Base-by-base conservation (phyloP, 2,797 vertebrate species). In the Acridotheres tristis region DNA sequence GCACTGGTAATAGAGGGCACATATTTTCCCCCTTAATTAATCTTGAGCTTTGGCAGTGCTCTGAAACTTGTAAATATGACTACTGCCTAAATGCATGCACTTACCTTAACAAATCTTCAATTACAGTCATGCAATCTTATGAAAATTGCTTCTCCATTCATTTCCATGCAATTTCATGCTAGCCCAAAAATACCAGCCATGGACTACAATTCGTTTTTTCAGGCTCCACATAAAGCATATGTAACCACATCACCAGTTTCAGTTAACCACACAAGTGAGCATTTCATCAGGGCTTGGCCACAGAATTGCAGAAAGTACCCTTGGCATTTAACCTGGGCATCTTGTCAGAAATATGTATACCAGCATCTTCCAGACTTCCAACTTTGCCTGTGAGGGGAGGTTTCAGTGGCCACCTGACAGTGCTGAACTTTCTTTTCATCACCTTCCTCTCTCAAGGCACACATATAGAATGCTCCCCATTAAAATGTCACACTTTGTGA, bases 401-500 rank as follows among this genome's bases (percentile, higher is more conserved):
- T 90, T 94, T 82, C 71, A 66, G 71, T 45, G 73, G 95, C 95
- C 93, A 93, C 88, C 91, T 96, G 88, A 95, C 32, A 85, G 92
- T 54, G 92, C 83, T 92, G 96, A 97, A 85, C 81, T 95, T 98
- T 95, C 65, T 91, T 97, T 97, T 97, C 98, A 98, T 97, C 78
- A 74, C 96, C 80, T 93, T 51, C 38, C 94, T 92, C 90, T 77
- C 66, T 95, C 76, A 88, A 95, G 77, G 80, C 59, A 94, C 74
- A 90, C 80, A 73, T 94, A 98, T 95, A 96, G 96, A 88, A 89
- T 29, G 74, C 4, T 72, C 27, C 96, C 96, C 96, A 93, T 97
- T 97, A 97, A 97, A 98, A 95, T 54, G 92, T 93, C 91, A 93
- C 65, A 81, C 89, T 97, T 98, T 11, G 50, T 97, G 96, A 98